Conservation (phyloP, 2,888 invertebrate species). For the Chymomyza caudatula region DNA sequence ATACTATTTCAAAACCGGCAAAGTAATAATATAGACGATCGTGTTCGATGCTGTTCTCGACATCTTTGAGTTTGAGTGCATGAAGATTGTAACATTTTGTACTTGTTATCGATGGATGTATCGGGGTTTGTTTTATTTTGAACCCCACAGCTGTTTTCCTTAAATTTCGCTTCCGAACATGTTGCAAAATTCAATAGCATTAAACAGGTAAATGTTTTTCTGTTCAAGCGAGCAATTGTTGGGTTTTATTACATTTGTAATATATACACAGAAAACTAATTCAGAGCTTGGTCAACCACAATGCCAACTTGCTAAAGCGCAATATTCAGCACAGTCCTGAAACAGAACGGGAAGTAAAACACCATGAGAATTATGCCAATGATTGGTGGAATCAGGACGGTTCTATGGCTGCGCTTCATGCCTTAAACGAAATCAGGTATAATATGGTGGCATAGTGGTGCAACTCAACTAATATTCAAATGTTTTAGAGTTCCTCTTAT, state of each 20-base stretch:
- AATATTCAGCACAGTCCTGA: constrained; percentile 26
- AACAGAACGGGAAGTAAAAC: constrained; percentile 79
- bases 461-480: not conserved
- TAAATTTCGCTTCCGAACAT: not conserved
- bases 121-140: constrained; percentile 3
- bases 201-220: not conserved
- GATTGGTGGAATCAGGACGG: constrained; percentile 90
- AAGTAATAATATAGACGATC: not conserved
- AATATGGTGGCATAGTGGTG: not conserved
- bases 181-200: not conserved
- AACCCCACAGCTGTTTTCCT: constrained; percentile 22
- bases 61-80: not conserved
- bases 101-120: constrained; percentile 13
- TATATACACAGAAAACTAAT: not conserved
- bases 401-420: constrained; percentile 84
- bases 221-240: not conserved
- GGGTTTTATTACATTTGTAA: not conserved
- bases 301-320: not conserved
- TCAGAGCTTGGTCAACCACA: not conserved
- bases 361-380: constrained; percentile 81
- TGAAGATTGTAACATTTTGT: constrained; percentile 34
- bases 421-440: constrained; percentile 84
- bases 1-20: too few species aligned
- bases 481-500: constrained; percentile 83
- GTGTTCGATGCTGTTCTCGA: not conserved